phyloP scores from a whole-genome alignment of 2,113 vertebrate genomes.

The Oplegnathus fasciatus region DNA sequence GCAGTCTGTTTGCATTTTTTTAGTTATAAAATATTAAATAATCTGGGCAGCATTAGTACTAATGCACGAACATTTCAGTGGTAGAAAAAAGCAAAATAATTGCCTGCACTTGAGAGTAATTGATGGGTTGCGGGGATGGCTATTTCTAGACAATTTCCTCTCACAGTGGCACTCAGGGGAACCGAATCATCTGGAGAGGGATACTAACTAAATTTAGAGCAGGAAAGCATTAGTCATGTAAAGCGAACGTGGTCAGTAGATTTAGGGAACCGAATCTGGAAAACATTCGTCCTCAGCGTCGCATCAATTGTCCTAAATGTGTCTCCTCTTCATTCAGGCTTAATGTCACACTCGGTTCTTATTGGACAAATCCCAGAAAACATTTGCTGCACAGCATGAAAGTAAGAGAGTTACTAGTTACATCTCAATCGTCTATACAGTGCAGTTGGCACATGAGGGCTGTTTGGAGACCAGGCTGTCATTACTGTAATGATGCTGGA shows the following conservation, averaged over 20 bases:
- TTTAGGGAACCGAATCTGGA: conserved; percentile 36
- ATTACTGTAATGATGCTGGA: conserved; percentile 14
- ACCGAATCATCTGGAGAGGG: conserved; percentile 39
- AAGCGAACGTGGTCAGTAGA: conserved; percentile 15
- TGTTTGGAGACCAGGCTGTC: conserved; percentile 1
- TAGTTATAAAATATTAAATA: conserved; percentile 21
- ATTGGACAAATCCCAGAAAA: conserved; percentile 8
- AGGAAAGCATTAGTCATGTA: conserved; percentile 65
- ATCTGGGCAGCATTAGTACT: conserved; percentile 5
- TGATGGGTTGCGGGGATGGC: conserved; percentile 37
- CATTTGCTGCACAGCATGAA: not conserved
- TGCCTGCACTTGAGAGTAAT: conserved; percentile 16
- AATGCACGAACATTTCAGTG: conserved; percentile 4
- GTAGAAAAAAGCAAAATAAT: not conserved
- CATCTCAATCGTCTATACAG: conserved; percentile 13
- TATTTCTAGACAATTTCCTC: conserved; percentile 56
- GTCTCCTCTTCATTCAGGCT: conserved; percentile 24
- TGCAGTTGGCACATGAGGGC: not conserved
- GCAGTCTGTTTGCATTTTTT: conserved; percentile 2
- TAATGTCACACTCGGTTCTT: conserved; percentile 1
- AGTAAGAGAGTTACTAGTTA: not conserved
- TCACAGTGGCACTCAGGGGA: conserved; percentile 38
- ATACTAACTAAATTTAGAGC: conserved; percentile 60
- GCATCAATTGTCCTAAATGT: conserved; percentile 4
- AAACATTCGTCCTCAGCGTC: conserved; percentile 6